Evolutionary conservation across 2,797 vertebrate genomes (phyloP).

Genomic region (Denticeps clupeoides): DNA sequence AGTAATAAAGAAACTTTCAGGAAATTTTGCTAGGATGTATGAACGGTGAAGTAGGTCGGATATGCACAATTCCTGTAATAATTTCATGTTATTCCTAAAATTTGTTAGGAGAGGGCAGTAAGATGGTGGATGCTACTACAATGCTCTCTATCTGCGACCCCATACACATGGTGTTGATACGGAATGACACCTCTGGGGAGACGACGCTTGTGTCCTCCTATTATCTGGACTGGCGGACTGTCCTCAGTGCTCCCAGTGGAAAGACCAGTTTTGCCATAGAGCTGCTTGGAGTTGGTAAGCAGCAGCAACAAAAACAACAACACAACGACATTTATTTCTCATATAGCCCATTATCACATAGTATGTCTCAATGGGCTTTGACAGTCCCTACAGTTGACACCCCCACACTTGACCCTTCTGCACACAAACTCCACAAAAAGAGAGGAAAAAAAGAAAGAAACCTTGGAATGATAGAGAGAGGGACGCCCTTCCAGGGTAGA

Average conservation of each 20-base stretch:
- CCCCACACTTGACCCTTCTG: too few species aligned
- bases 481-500: too few species aligned
- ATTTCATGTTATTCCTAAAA: too few species aligned
- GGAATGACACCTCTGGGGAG: constrained; percentile 76
- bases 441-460: too few species aligned
- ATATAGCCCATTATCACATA: too few species aligned
- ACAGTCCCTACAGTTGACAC: too few species aligned
- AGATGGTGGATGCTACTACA: constrained; percentile 80
- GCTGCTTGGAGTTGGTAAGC: constrained; percentile 90
- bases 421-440: too few species aligned
- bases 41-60: neutral
- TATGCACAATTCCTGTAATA: too few species aligned
- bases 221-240: constrained; percentile 87
- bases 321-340: neutral
- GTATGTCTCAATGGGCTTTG: too few species aligned
- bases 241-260: constrained; percentile 71
- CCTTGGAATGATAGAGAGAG: too few species aligned
- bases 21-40: neutral
- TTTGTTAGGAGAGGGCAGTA: constrained; percentile 74
- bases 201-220: constrained; percentile 81
- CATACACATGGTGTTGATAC: constrained; percentile 87
- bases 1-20: too few species aligned
- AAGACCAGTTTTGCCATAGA: constrained; percentile 73
- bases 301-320: neutral
- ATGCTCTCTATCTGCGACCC: constrained; percentile 92